A percentile compares a stretch with the other conserved stretches of the same genome.
phyloP scores from a whole-genome alignment of 2,113 vertebrate genomes.

The Hippocampus comes region DNA sequence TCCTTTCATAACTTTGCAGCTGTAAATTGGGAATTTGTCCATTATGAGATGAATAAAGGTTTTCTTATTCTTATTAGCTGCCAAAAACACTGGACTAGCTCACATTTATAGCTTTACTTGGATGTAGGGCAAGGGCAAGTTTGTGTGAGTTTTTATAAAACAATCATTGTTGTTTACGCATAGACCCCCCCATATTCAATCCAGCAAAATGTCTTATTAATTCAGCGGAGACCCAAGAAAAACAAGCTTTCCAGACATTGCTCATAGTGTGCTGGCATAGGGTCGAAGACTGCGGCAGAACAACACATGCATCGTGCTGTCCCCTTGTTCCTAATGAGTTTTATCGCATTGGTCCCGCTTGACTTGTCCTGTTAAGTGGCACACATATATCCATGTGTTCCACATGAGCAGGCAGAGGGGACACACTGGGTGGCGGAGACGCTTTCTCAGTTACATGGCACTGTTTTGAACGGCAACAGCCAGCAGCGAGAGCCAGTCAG shows the following conservation, averaged over 20 bases:
- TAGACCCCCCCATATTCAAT: background rate
- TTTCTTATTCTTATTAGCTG: no score
- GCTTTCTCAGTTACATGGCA: constrained; percentile 69
- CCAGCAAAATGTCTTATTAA: background rate
- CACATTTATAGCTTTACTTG: background rate
- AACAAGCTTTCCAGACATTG: constrained; percentile 4
- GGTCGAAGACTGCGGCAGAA: constrained; percentile 2
- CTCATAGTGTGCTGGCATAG: constrained; percentile 7
- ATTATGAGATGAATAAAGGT: no score
- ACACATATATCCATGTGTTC: constrained; percentile 73
- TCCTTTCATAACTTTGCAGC: no score
- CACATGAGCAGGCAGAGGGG: constrained; percentile 64
- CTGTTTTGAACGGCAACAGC: constrained; percentile 61
- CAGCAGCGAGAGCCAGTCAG: constrained; percentile 62
- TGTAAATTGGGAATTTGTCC: no score
- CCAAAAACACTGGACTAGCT: background rate
- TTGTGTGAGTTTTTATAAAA: background rate
- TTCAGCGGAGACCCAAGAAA: constrained; percentile 1
- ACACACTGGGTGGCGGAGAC: constrained; percentile 59
- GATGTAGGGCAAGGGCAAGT: background rate
- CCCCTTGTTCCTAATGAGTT: constrained; percentile 65
- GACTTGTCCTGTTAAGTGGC: constrained; percentile 71
- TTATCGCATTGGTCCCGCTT: constrained; percentile 70
- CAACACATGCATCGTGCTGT: constrained; percentile 55
- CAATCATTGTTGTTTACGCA: constrained; percentile 2